Evolutionary conservation across 2,797 vertebrate genomes (phyloP).

Genomic region (Diplodus sargus): DNA sequence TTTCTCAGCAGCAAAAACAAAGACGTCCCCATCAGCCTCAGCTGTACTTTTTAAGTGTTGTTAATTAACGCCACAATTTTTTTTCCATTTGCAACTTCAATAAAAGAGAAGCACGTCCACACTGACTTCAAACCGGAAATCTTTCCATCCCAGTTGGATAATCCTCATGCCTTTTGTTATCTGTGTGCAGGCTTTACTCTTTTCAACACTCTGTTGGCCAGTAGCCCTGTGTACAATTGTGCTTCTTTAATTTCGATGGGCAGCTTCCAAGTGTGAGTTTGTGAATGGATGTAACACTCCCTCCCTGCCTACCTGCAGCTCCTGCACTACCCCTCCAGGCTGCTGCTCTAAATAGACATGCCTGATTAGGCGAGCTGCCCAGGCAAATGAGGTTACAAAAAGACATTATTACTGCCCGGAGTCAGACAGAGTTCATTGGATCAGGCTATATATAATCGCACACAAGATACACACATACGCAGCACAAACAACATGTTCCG

Average conservation of each 20-base stretch:
- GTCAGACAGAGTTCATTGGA: constrained; percentile 44
- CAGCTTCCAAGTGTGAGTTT: constrained; percentile 23
- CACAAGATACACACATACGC: not conserved
- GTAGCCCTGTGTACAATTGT: not conserved
- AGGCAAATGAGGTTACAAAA: constrained; percentile 32
- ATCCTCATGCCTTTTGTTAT: not conserved
- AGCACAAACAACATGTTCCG: not conserved
- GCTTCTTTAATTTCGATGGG: not conserved
- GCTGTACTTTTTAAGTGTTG: not conserved
- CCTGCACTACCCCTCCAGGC: constrained; percentile 5
- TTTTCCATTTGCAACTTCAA: not conserved
- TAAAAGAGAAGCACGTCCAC: not conserved
- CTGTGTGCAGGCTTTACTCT: not conserved
- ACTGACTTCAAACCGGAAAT: not conserved
- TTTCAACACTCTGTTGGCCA: constrained; percentile 7
- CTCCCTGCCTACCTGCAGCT: not conserved
- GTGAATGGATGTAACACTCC: constrained; percentile 33
- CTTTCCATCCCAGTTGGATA: not conserved
- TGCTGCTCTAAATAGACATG: constrained; percentile 37
- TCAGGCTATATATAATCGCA: constrained; percentile 1
- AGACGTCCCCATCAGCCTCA: not conserved
- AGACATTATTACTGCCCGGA: constrained; percentile 1
- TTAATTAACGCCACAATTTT: not conserved
- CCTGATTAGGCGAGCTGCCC: constrained; percentile 36
- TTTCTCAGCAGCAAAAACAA: not conserved